These are phyloP conservation scores for Vandiemenella viatica DNA, from an alignment of 2,888 invertebrate genomes.

Conservation along the genomic window DNA sequence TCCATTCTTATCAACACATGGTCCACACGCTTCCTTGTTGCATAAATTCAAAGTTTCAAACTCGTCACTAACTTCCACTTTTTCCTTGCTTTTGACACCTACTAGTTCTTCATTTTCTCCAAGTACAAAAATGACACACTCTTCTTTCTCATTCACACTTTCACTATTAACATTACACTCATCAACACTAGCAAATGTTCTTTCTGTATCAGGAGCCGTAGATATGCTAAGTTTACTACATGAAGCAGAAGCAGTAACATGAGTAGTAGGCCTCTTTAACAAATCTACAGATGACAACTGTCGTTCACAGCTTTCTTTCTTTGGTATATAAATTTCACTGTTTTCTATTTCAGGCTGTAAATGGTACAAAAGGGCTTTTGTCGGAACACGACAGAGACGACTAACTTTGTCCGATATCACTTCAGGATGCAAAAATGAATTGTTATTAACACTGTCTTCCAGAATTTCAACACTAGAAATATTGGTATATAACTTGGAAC, in stretches of 20 bases:
- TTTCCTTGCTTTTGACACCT: conserved; percentile 45
- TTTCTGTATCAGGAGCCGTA: too few species aligned
- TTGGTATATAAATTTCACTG: conserved; percentile 3
- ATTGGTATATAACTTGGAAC: background rate
- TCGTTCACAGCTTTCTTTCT: conserved; percentile 7
- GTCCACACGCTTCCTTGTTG: too few species aligned
- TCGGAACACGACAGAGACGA: conserved; percentile 20
- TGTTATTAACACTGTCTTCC: background rate
- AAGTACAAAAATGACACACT: conserved; percentile 46
- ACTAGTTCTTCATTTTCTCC: conserved; percentile 55
- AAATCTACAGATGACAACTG: conserved; percentile 4
- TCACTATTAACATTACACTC: too few species aligned
- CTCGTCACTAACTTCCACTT: too few species aligned
- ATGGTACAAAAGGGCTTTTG: conserved; percentile 19
- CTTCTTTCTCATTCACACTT: background rate
- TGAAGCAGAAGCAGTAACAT: background rate
- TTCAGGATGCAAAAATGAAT: conserved; percentile 3
- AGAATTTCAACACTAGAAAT: background rate
- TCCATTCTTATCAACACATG: too few species aligned
- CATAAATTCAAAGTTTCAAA: too few species aligned
- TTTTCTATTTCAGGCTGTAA: conserved; percentile 11
- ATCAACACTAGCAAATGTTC: too few species aligned
- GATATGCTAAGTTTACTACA: too few species aligned
- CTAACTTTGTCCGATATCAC: conserved; percentile 19
- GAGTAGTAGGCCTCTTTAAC: background rate